Conservation (phyloP, 1,140 invertebrate genomes). For the Drusus annulatus region DNA sequence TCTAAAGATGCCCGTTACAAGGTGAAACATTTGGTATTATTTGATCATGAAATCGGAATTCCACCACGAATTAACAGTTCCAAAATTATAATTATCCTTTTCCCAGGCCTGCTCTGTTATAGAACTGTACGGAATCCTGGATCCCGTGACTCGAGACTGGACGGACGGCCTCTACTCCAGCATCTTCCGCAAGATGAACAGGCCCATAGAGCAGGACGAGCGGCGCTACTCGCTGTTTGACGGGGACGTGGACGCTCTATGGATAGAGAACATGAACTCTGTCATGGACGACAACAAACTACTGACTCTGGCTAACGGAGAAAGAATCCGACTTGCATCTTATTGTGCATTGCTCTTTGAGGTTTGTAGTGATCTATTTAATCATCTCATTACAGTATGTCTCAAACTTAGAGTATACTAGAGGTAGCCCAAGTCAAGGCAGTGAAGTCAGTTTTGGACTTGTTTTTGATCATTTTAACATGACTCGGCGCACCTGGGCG, state of each 20-base stretch:
- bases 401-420: too few relatives aligned
- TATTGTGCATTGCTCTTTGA: conserved; percentile 91
- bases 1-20: too few relatives aligned
- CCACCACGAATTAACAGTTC: too few relatives aligned
- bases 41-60: too few relatives aligned
- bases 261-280: conserved; percentile 97
- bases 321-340: conserved; percentile 87
- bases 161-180: conserved; percentile 91
- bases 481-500: too few relatives aligned
- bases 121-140: conserved; percentile 91
- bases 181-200: conserved; percentile 93
- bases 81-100: background rate
- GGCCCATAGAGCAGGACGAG: conserved; percentile 72
- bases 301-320: conserved; percentile 91
- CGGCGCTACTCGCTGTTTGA: conserved; percentile 90
- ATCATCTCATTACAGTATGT: background rate
- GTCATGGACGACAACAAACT: conserved; percentile 96
- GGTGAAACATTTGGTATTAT: too few relatives aligned
- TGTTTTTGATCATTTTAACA: too few relatives aligned
- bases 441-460: too few relatives aligned
- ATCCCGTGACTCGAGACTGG: conserved; percentile 91
- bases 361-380: conserved; percentile 66
- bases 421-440: too few relatives aligned
- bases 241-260: conserved; percentile 93
- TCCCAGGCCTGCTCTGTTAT: conserved; percentile 85